A percentile compares a stretch with the other conserved stretches of the same genome.
These are phyloP conservation scores for Scaptomyza pallida DNA, from an alignment of 1,140 invertebrate genomes.

Conservation along the genomic window DNA sequence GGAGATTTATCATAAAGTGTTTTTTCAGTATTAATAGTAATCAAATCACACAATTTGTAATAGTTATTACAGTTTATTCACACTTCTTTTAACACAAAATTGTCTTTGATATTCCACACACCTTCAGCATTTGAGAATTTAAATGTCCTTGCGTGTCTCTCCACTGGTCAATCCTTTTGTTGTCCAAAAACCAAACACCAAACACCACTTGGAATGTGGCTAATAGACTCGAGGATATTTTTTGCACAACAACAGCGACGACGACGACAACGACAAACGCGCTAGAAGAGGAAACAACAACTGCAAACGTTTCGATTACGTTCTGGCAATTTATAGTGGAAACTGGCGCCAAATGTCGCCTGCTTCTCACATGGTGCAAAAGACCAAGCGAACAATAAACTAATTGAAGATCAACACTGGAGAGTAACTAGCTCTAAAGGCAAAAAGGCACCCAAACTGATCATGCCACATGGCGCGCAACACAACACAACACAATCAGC, in stretches of 20 bases:
- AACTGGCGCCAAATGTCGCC: conserved; percentile 76
- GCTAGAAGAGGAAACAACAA: conserved; percentile 68
- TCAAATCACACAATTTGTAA: no score
- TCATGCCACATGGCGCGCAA: conserved; percentile 69
- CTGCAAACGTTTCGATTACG: conserved; percentile 57
- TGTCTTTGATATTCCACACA: conserved; percentile 14
- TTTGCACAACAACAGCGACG: conserved; percentile 12
- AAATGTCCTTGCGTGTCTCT: conserved; percentile 25
- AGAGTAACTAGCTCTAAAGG: conserved; percentile 3
- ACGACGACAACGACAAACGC: conserved; percentile 44
- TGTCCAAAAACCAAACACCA: conserved; percentile 35
- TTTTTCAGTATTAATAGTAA: no score
- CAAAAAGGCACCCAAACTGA: conserved; percentile 41
- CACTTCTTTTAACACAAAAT: not conserved
- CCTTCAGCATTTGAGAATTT: conserved; percentile 58
- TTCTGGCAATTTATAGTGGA: conserved; percentile 80
- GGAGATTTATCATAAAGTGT: no score
- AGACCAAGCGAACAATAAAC: conserved; percentile 69
- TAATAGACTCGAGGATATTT: conserved; percentile 36
- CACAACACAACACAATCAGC: conserved; percentile 20
- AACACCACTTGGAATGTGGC: conserved; percentile 45
- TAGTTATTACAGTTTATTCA: not conserved
- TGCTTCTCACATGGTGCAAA: conserved; percentile 74
- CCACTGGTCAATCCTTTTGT: conserved; percentile 37
- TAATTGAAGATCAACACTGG: conserved; percentile 74